These are phyloP conservation scores for Archilochus colubris DNA, from an alignment of 2,113 vertebrate species.

Conservation along the genomic window DNA sequence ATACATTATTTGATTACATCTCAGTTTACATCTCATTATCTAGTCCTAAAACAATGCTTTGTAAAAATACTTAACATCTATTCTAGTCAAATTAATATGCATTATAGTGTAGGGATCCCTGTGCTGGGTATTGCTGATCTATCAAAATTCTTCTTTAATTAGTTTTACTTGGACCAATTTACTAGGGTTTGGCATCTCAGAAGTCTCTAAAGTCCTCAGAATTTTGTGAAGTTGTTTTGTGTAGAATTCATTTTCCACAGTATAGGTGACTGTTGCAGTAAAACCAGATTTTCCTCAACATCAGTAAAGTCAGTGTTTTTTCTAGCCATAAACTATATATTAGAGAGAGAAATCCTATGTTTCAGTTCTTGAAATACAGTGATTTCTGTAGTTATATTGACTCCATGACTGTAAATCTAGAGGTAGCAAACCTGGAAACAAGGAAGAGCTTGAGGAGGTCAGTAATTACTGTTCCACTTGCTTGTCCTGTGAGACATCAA, in stretches of 20 bases:
- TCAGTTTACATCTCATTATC: not conserved
- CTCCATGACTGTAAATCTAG: not conserved
- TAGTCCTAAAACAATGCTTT: not conserved
- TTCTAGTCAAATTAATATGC: not conserved
- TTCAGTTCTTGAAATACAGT: not conserved
- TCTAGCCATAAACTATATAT: not conserved
- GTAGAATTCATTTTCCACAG: not conserved
- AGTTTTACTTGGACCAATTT: not conserved
- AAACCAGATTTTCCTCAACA: not conserved
- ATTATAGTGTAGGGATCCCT: not conserved
- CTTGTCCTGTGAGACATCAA: not conserved
- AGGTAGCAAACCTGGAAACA: not conserved
- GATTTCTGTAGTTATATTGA: not conserved
- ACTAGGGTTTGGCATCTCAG: not conserved
- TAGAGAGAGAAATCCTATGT: not conserved
- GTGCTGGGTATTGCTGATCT: not conserved
- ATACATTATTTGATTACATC: not conserved
- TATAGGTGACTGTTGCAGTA: not conserved
- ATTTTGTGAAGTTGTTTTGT: not conserved
- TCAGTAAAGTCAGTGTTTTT: not conserved
- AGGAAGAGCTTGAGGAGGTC: not conserved
- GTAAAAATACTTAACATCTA: not conserved
- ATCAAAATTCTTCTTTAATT: not conserved
- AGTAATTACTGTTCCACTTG: not conserved
- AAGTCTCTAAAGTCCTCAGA: not conserved